Base-by-base conservation (phyloP, 2,113 vertebrate genomes). In the Maccullochella peelii region DNA sequence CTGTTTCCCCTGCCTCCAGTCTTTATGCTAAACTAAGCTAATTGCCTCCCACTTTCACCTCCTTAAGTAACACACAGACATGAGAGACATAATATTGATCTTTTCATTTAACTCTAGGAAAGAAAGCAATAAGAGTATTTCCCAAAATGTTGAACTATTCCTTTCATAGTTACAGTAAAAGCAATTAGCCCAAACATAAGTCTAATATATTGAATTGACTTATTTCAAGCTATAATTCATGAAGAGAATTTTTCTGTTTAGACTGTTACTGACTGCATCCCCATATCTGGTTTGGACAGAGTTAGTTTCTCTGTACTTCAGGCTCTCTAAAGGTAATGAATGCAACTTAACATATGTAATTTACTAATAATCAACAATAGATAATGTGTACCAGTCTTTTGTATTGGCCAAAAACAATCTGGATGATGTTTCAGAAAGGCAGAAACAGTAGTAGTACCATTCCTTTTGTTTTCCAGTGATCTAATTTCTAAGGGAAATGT, bases 391-490 rank as follows among this genome's bases (percentile, higher is more conserved):
- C 11, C 50, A 47, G 33, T 70, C 44, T 73, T 61, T 84, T 33
- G 30, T 33, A 25, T 72, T 15, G 55, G 40, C 40, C 15, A 15
- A 38, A 74, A 69, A 40, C 27, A 15, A 30, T 20, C 3, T 25
- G 6, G 23, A 38, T 58, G 57, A 38, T 54, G n/a, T 30, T 18
- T 67, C 8, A 62, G 66, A 25, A 78, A 52, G 5, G 33, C 57
- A 71, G 44, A 77, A 68, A 50, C 61, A 65, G 69, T 58, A 38
- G 15, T 36, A 25, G 49, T 33, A 47, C 25, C 10, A 8, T 27
- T 55, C 21, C 5, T 67, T 84, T 49, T 47, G 59, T 71, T 83
- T 73, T 15, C 55, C 67, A 67, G 38, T 59, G 80, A 84, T 82
- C 66, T 67, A 0, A 57, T 83, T 85, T 74, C 42, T 40, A 78